Base-by-base conservation (phyloP, 2,888 invertebrate species). In the Boloria selene region DNA sequence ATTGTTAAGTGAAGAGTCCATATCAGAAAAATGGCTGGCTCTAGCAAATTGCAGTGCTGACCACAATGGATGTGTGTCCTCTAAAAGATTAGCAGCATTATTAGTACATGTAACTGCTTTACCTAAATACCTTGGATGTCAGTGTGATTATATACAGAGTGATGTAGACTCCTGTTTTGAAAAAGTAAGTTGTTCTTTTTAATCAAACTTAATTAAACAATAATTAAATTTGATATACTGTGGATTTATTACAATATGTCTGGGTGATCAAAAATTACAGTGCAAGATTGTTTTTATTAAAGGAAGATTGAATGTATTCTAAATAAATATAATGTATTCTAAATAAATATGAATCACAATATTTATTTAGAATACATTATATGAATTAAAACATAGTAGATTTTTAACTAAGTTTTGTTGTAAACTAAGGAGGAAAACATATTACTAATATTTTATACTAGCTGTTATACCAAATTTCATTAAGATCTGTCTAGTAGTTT, bases 141-240 rank as follows among this genome's bases (percentile, higher is more conserved):
- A 93, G 42, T 95, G 94, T 38, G 90, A 93, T 65, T 93, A 94
- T 62, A 93, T 96, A 22, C 93, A 94, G 73, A 88, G 93, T 16
- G 95, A 96, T 72, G 93, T 96, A 62, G 95, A 96, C 71, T 93
- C 94, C 73, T 97, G 96, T 85, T 96, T 96, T 87, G 91, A 92
- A 71, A 94, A 95, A 92, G 95, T 95, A 87, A 65, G 51, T 18
- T 17, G 0, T 54, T 42, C 16, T 18, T 16, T 4, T 13, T 26
- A 13, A 4, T 42, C n/a, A 22, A 50, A 22, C 38, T 54, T 51
- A 14, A 51, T n/a, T 47, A 3, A 3, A 47, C 16, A 49, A 49
- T 7, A 4, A 16, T 7, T 38, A 38, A 38, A 10, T 38, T 38
- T 38, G 10, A 38, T 38, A 2, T 38, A 38, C 31, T 31, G 31